phyloP scores from a whole-genome alignment of 2,888 invertebrate genomes.

The Aspidiotus destructor region DNA sequence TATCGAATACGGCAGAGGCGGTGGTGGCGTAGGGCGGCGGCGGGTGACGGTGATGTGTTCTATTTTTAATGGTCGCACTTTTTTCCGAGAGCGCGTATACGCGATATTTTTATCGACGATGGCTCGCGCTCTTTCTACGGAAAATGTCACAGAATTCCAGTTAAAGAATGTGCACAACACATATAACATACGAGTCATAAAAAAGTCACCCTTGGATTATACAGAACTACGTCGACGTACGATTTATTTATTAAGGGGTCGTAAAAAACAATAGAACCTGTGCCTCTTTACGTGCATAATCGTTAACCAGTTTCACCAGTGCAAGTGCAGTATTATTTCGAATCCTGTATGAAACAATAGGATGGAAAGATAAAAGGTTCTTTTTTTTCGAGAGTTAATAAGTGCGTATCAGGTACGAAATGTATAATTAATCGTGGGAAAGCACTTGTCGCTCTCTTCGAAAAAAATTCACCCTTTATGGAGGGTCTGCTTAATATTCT shows the following conservation, averaged over 20 bases:
- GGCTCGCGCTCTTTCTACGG: not conserved
- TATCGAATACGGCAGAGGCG: slow-evolving; percentile 1
- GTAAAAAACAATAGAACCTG: slow-evolving; percentile 2
- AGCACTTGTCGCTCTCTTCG: too few species aligned
- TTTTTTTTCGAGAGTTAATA: not conserved
- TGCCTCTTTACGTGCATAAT: not conserved
- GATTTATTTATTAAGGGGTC: not conserved
- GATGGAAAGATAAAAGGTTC: not conserved
- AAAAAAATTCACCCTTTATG: too few species aligned
- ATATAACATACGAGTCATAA: not conserved
- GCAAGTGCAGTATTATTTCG: not conserved
- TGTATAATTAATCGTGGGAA: too few species aligned
- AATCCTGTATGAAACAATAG: slow-evolving; percentile 9
- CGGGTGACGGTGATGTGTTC: slow-evolving; percentile 6
- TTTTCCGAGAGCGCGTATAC: not conserved
- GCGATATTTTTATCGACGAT: not conserved
- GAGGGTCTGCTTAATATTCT: not conserved
- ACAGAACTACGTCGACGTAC: not conserved
- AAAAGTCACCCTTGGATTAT: not conserved
- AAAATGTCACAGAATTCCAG: not conserved
- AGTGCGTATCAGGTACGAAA: too few species aligned
- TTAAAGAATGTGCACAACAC: too few species aligned
- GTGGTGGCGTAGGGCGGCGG: not conserved
- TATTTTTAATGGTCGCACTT: slow-evolving; percentile 25
- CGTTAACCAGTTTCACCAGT: not conserved